A percentile compares a stretch with the other conserved stretches of the same genome.
These are phyloP conservation scores for Naja naja DNA, from an alignment of 2,113 vertebrate genomes.

Conservation along the genomic window DNA sequence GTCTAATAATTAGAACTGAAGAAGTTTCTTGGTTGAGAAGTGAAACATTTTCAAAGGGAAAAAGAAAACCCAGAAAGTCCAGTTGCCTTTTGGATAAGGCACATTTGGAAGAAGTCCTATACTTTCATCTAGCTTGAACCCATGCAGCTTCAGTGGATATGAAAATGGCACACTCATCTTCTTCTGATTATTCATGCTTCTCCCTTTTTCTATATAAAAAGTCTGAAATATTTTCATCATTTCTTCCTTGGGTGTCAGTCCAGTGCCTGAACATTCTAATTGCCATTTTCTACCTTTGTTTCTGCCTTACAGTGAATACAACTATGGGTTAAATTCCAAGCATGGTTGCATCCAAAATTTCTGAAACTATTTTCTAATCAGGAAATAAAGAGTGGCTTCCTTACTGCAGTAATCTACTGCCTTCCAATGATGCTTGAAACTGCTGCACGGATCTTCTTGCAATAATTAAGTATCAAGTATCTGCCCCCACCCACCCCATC, in stretches of 20 bases:
- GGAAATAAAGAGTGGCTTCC: not conserved
- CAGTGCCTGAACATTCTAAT: not conserved
- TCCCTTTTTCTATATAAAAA: not conserved
- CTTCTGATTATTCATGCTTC: not conserved
- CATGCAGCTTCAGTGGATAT: not conserved
- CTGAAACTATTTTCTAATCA: not conserved
- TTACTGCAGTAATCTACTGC: not conserved
- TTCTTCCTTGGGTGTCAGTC: not conserved
- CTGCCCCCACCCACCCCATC: not conserved
- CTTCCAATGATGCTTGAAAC: not conserved
- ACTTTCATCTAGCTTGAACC: not conserved
- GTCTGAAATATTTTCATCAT: not conserved
- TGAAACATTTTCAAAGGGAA: too few species aligned
- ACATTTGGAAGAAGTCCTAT: not conserved
- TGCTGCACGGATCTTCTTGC: not conserved
- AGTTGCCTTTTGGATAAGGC: too few species aligned
- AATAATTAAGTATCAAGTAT: not conserved
- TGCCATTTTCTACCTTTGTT: not conserved
- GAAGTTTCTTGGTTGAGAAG: too few species aligned
- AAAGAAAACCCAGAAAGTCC: too few species aligned
- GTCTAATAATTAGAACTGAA: too few species aligned
- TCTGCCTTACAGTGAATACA: not conserved
- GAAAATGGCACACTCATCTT: not conserved
- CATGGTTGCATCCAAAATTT: not conserved
- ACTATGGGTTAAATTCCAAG: not conserved